Base-by-base conservation (phyloP, 2,113 vertebrate genomes). In the Terrapene triunguis region DNA sequence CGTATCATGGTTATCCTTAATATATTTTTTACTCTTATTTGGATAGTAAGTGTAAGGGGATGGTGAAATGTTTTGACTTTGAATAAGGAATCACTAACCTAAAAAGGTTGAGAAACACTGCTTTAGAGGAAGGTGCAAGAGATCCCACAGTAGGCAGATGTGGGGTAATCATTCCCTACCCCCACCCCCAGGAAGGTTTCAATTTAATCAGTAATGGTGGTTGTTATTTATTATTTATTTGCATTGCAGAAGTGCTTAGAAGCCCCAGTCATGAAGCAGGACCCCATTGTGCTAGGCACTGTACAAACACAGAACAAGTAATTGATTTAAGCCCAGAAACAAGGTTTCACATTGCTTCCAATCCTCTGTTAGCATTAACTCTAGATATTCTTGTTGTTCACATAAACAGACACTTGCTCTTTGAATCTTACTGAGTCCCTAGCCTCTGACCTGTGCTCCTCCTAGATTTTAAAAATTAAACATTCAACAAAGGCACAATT, bases 241-340 rank as follows among this genome's bases (percentile, higher is more conserved):
- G 57, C 54, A 88, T 89, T 95, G 85, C 94, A 94, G 89, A 29
- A 59, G 83, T 27, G 84, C 83, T 81, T 96, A 72, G 80, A 51
- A 93, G 88, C 27, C 81, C 84, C 42, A 47, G 24, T 78, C 42
- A 47, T 27, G 25, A 25, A 78, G 47, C 10, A 44, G 22, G 38
- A 44, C 10, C 38, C 72, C 72, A 44, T 10, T 44, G 22, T 76
- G 22, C 21, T 6, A 76, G 24, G 6, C 38, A 22, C 72, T 44
- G 38, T 44, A 44, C 38, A 76, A 44, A 76, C 38, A 76, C n/a
- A 72, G 32, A 72, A 72, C 65, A 24, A 72, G 74, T 47, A 47
- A 47, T 13, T 47, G 42, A 6, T 47, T 76, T 47, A 78, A 78
- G 74, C 74, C 42, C 24, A 27, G 74, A 78, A 27, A 47, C 44